Evolutionary conservation across 2,888 invertebrate genomes (phyloP).

Genomic region (Seira musarum): DNA sequence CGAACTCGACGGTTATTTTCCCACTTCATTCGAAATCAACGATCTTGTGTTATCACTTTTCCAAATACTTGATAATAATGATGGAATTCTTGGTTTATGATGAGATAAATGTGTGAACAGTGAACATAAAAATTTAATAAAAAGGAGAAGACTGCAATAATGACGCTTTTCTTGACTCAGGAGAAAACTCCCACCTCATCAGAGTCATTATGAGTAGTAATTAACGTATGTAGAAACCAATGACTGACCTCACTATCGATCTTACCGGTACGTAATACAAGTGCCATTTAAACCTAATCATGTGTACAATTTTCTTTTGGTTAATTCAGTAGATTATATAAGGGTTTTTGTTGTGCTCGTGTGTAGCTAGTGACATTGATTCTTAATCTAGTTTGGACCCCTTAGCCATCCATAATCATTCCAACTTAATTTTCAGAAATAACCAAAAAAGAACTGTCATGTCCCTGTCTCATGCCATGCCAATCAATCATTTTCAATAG

Average conservation of each 20-base stretch:
- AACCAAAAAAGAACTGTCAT: conserved; percentile 15
- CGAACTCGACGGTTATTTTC: neutral
- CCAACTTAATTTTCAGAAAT: neutral
- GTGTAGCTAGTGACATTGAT: neutral
- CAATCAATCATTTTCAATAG: conserved; percentile 19
- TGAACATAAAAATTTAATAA: neutral
- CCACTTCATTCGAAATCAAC: neutral
- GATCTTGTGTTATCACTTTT: neutral
- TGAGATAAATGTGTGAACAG: neutral
- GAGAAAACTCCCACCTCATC: conserved; percentile 2
- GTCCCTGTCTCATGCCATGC: conserved; percentile 13
- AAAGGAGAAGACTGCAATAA: neutral
- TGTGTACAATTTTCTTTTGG: neutral
- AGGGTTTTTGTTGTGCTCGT: too few relatives aligned
- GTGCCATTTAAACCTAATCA: neutral
- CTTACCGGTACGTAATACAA: too few relatives aligned
- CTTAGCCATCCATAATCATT: neutral
- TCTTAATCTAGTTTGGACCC: neutral
- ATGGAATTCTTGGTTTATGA: neutral
- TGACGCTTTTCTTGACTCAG: neutral
- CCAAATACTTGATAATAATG: too few relatives aligned
- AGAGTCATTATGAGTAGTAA: too few relatives aligned
- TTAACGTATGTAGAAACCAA: too few relatives aligned
- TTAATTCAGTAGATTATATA: too few relatives aligned
- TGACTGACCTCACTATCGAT: too few relatives aligned